Evolutionary conservation across 2,113 vertebrate species (phyloP), one percentile per base, ranked within the genome.

Genomic region (Prunella fulvescens): DNA sequence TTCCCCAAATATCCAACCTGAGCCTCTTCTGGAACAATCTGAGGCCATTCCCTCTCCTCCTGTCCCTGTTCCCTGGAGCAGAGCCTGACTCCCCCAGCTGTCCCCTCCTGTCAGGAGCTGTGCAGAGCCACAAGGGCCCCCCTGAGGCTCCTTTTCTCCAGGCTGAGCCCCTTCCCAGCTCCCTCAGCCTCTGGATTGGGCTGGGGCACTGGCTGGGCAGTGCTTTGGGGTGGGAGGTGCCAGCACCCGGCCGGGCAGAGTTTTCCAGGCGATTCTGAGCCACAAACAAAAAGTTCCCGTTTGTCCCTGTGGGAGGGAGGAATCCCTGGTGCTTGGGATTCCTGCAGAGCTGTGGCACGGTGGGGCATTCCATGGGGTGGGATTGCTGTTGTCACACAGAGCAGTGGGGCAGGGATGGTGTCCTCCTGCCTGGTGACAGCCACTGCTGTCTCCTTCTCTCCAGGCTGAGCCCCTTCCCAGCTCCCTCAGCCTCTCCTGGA

Each of bases 41-140:
- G 83, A 19, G 54, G 50, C 58, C 0, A 0, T 64, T 73, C 40
- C 58, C 58, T 64, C 40, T n/a, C 1, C 16, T 70, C 54, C 45
- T 51, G 79, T 42, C 56, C 45, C 80, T 61, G 67, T 67, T 51
- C 45, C 26, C 45, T 58, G 72, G n/a, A 57, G 19, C 35, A 66
- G 3, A 74, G 10, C 60, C 70, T 1, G 1, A 40, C 4, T 28
- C 13, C 9, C 11, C 9, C 0, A 1, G 8, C 13, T 57, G 44
- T 16, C 13, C 42, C 16, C 61, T 86, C 62, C 62, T 77, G 53
- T 0, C 83, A 77, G 62, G 72, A 50, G 1, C 3, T 53, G 37
- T 82, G 39, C 17, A 86, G 54, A 86, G 72, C 28, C 39, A 86
- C 10, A 35, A 18, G 22, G 14, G 0, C 7, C 37, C 35, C 33